phyloP scores from a whole-genome alignment of 1,140 invertebrate genomes.

The Papilio machaon region DNA sequence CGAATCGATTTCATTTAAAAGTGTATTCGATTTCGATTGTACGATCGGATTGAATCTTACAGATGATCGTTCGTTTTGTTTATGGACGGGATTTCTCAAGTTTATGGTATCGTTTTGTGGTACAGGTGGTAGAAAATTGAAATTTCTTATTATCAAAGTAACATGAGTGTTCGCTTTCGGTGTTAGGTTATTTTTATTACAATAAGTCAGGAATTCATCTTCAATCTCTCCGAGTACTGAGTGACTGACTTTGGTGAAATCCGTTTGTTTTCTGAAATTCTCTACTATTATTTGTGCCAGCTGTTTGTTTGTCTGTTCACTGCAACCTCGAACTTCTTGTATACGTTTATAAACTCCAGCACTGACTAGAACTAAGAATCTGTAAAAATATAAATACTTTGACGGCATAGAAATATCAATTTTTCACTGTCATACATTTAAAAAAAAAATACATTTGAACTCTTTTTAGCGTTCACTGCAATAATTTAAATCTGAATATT shows the following conservation, averaged over 20 bases:
- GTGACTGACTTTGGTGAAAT: conserved; percentile 92
- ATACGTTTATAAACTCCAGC: conserved; percentile 92
- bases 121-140: conserved; percentile 90
- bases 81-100: conserved; percentile 38
- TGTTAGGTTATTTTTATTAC: conserved; percentile 84
- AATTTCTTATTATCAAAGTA: conserved; percentile 93
- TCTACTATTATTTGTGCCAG: conserved; percentile 90
- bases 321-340: conserved; percentile 88
- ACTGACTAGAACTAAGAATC: conserved; percentile 93
- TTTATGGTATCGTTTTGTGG: conserved; percentile 68
- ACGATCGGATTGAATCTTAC: conserved; percentile 84
- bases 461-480: too few species aligned
- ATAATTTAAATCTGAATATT: too few species aligned
- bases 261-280: conserved; percentile 91
- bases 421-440: too few species aligned
- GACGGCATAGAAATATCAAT: too few species aligned
- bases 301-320: conserved; percentile 91
- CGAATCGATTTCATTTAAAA: conserved; percentile 71
- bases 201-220: conserved; percentile 91
- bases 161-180: conserved; percentile 81
- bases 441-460: too few species aligned
- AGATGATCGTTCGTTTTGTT: conserved; percentile 68
- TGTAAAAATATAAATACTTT: conserved; percentile 47
- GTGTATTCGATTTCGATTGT: conserved; percentile 78
- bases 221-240: conserved; percentile 94